Evolutionary conservation across 2,888 invertebrate genomes (phyloP), one percentile per base, ranked within the genome.

Genomic region (Serrognathus titanus): DNA sequence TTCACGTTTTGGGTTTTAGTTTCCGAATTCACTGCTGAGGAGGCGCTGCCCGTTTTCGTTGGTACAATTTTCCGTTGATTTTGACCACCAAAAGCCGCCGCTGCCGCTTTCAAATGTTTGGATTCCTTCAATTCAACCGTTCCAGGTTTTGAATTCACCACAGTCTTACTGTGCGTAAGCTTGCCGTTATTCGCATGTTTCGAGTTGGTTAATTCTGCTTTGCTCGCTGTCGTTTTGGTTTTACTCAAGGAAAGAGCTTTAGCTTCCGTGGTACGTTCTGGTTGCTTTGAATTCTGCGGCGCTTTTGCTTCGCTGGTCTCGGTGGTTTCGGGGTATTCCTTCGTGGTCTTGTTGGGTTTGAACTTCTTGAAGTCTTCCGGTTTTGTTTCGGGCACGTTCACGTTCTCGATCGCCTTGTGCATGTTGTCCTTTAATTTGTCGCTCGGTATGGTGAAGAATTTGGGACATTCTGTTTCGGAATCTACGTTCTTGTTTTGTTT

Each of bases 391-490:
- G 53, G 53, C 4, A 40, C 54, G 7, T 53, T 51, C 2, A 51
- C 12, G 24, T 41, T 40, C 6, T 20, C n/a, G 31, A 58, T 46
- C 12, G 54, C 58, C 36, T 47, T 31, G n/a, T 50, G 37, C 24
- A 58, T 36, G 13, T 48, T 41, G n/a, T 46, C 37, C 38, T 41
- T 35, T 38, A 58, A 20, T 24, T 50, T 43, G 13, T 49, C 50
- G n/a, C 36, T 38, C 6, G 58, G 51, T 13, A 58, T 24, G 4
- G 54, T 54, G 24, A 40, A 58, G 37, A 36, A 58, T 37, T 46
- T 20, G n/a, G 38, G 46, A 47, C 54, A 58, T 53, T 55, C 55
- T 9, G 20, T 11, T 10, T 11, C 24, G n/a, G 20, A 43, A 31
- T 37, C 51, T 12, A 7, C 37, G 13, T 39, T 43, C 41, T 56